These are phyloP conservation scores for Scartelaos histophorus DNA, from an alignment of 2,113 vertebrate species.

Conservation along the genomic window DNA sequence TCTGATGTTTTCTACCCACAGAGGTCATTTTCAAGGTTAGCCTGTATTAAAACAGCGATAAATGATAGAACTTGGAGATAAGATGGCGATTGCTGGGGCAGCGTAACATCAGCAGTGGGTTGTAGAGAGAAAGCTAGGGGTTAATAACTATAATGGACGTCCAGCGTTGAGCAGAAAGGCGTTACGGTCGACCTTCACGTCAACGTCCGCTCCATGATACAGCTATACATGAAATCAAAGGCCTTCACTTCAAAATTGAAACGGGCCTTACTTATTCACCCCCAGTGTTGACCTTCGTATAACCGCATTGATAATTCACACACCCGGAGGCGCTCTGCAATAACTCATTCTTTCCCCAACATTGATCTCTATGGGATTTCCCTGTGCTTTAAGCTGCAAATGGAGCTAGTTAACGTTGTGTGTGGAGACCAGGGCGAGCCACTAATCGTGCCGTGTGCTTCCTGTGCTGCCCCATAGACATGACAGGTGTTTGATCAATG, in stretches of 20 bases:
- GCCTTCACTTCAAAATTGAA: conserved; percentile 18
- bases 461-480: conserved; percentile 27
- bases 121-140: conserved; percentile 16
- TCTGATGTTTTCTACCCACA: conserved; percentile 13
- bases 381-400: conserved; percentile 35
- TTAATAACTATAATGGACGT: conserved; percentile 26
- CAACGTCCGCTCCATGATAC: conserved; percentile 13
- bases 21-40: conserved; percentile 43
- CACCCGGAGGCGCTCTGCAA: conserved; percentile 7
- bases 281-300: conserved; percentile 24
- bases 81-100: conserved; percentile 4
- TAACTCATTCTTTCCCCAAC: conserved; percentile 43
- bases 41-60: conserved; percentile 3
- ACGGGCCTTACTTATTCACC: conserved; percentile 24
- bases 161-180: conserved; percentile 9
- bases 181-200: conserved; percentile 34
- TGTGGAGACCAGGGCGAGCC: conserved; percentile 32
- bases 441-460: conserved; percentile 30
- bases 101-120: conserved; percentile 5
- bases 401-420: conserved; percentile 33
- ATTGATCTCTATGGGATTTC: conserved; percentile 46
- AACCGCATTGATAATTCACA: conserved; percentile 46
- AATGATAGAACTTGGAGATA: neutral
- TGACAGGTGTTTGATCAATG: conserved; percentile 23
- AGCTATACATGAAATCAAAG: conserved; percentile 38